Evolutionary conservation across 2,888 invertebrate species (phyloP), one percentile per base, ranked within the genome.

Genomic region (Poecilobothrus nobilitatus): DNA sequence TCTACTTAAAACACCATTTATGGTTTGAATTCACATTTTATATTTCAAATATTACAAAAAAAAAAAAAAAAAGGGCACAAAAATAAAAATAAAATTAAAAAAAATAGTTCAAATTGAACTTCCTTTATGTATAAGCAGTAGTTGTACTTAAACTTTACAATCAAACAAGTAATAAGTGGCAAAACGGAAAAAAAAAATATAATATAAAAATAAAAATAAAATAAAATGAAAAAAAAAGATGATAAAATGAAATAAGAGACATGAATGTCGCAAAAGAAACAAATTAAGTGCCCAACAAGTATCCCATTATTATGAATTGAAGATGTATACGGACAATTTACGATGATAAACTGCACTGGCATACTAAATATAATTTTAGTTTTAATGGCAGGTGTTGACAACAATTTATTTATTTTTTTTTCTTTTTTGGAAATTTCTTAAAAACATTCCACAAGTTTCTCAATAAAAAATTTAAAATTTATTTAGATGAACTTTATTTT

Each of bases 1-100:
- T 53, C 53, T n/a, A 53, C 53, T 53, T 53, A 18, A 37, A 37
- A 53, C 53, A 53, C 53, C 53, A 53, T 53, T 53, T 53, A 53
- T 53, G 53, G 53, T 53, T 53, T 37, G 5, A 37, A 37, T 12
- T 4, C 12, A 8, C 37, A 12, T 37, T 37, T 27, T 5, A 27
- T 27, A 27, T 37, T 37, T 37, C 5, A 37, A 37, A 37, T 10
- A 8, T 10, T 10, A 8, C 7, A 7, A 7, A 37, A 37, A 37
- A 34, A 7, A 34, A 34, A 34, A 34, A 37, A 37, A 37, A 37
- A 37, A 37, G 12, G 12, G 37, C 37, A 37, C 8, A 37, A 27
- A 37, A 37, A 37, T 10, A 37, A 3, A 37, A 37, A 37, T 5
- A 10, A 12, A 12, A 37, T 37, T 8, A 34, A 10, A 37, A 37